Base-by-base conservation (phyloP, 2,888 invertebrate species). In the Apocheima hispidaria region DNA sequence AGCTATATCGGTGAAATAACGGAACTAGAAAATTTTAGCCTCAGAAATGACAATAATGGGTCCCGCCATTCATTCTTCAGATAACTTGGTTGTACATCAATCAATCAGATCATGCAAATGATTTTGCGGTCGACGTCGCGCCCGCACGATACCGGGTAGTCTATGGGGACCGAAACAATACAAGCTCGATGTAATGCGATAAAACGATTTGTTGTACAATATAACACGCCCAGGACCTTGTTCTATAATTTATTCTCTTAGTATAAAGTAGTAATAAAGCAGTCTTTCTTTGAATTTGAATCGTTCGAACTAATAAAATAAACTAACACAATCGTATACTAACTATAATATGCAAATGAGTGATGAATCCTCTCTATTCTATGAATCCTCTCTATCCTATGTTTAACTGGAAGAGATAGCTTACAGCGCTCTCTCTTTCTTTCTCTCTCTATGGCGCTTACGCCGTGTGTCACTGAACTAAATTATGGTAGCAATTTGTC, bases 61-160 rank as follows among this genome's bases (percentile, higher is more conserved):
- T 18, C 30, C 46, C 18, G 16, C 20, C 10, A 30, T 33, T 2
- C 1, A 18, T 9, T 18, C 1, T 4, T 33, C 12, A 33, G 30
- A 6, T 12, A 23, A 30, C 2, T 46, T 46, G 28, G 26, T 44
- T 2, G 9, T 23, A 30, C 46, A 16, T 18, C 10, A 57, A 64
- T 38, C 63, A 65, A 58, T 51, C 64, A 66, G 61, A 69, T 66
- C 64, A 60, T 63, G 60, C 61, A 56, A 58, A 60, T 55, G 57
- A 60, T 63, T n/a, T 66, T 65, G 60, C 64, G 60, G 62, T 60
- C 40, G 56, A 48, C 43, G 54, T 64, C 16, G 36, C 5, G 23
- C 5, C 23, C 3, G 40, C 28, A 16, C 48, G 21, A 30, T 16
- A 20, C 14, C 18, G 21, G 36, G 30, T 35, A 12, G 28, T 51